These are phyloP conservation scores for Camponotus vicinus DNA, from an alignment of 1,140 invertebrate species.

Conservation along the genomic window DNA sequence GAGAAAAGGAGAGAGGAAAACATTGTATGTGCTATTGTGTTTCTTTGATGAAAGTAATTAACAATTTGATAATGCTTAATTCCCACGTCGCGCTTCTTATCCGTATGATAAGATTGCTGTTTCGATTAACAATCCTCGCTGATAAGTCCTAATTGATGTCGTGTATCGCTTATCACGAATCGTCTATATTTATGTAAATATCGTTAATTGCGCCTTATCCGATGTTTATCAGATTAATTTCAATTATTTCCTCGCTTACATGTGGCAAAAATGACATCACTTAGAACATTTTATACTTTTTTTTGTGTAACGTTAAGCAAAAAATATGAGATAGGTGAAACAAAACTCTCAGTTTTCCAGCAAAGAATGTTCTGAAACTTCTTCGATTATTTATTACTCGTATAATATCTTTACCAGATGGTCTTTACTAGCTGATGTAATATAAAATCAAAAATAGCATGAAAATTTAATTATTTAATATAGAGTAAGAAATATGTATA, in stretches of 20 bases:
- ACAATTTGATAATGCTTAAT: constrained; percentile 71
- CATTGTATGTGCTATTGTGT: neutral
- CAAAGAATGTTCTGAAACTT: neutral
- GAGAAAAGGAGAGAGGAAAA: neutral
- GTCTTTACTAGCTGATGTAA: neutral
- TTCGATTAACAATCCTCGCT: constrained; percentile 63
- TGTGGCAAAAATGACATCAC: constrained; percentile 14
- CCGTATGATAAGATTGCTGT: constrained; percentile 67
- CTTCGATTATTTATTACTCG: neutral
- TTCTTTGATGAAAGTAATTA: constrained; percentile 63
- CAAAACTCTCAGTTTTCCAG: neutral
- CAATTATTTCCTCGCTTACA: constrained; percentile 36
- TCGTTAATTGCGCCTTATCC: constrained; percentile 62
- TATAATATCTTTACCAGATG: no score
- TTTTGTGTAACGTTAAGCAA: constrained; percentile 22
- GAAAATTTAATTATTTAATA: neutral
- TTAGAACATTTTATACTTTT: neutral
- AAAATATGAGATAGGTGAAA: neutral
- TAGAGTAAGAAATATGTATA: neutral
- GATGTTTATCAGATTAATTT: constrained; percentile 45
- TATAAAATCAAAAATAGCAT: neutral
- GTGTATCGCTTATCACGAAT: constrained; percentile 49
- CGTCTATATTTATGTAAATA: constrained; percentile 67
- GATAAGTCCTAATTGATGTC: constrained; percentile 75
- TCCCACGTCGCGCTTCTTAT: constrained; percentile 62